Evolutionary conservation across 2,888 invertebrate species (phyloP).

Genomic region (Abrostola triplasia): DNA sequence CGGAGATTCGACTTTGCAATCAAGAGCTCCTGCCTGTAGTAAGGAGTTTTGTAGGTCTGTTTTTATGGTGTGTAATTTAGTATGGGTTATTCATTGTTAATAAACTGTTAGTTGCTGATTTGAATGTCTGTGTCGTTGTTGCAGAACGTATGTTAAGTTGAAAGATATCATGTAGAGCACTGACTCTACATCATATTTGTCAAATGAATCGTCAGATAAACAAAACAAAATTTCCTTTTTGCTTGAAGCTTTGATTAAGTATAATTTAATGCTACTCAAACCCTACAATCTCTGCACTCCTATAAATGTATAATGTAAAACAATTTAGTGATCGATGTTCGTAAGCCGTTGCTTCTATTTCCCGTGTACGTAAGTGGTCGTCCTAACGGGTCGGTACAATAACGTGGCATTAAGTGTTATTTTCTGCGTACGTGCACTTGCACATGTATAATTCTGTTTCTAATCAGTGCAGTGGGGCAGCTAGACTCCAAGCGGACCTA

Average conservation of each 20-base stretch:
- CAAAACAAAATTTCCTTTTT: no score
- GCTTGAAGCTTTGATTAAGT: not conserved
- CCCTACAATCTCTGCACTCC: not conserved
- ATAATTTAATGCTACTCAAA: not conserved
- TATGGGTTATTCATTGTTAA: no score
- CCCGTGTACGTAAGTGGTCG: slow-evolving; percentile 21
- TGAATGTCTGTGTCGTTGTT: no score
- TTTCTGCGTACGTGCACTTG: slow-evolving; percentile 69
- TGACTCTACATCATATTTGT: no score
- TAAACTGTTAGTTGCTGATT: no score
- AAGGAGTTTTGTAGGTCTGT: no score
- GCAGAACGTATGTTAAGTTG: no score
- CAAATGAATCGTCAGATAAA: no score
- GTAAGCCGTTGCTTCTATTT: slow-evolving; percentile 22
- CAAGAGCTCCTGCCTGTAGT: no score
- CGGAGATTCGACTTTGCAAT: no score
- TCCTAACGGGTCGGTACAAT: slow-evolving; percentile 51
- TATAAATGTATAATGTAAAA: slow-evolving; percentile 23
- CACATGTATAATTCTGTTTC: slow-evolving; percentile 64
- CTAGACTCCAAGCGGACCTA: slow-evolving; percentile 31
- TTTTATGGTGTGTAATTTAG: no score
- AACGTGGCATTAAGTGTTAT: slow-evolving; percentile 65
- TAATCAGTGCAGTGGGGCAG: slow-evolving; percentile 65
- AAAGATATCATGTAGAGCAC: no score
- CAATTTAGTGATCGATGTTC: slow-evolving; percentile 36